These are phyloP conservation scores for Aplocera efformata DNA, from an alignment of 2,888 invertebrate species.

Conservation along the genomic window DNA sequence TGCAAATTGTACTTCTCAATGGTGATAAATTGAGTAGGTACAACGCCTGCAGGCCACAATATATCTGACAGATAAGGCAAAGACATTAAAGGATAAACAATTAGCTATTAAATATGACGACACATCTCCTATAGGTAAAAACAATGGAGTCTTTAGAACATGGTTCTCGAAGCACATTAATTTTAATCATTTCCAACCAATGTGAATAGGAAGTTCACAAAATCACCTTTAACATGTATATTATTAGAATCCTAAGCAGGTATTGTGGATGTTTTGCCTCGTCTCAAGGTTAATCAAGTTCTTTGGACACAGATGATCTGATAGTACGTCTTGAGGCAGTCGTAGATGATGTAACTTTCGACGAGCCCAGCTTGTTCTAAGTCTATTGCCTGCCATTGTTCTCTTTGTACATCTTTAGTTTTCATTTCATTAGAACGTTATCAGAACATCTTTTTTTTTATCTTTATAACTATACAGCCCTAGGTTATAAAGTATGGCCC, in stretches of 20 bases:
- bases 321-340: constrained; percentile 1
- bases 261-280: constrained; percentile 1
- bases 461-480: neutral
- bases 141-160: neutral
- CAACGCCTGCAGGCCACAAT: too few relatives aligned
- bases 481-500: neutral
- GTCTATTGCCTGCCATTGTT: constrained; percentile 20
- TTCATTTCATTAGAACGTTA: constrained; percentile 24
- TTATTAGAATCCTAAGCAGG: constrained; percentile 9
- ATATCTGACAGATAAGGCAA: too few relatives aligned
- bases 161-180: constrained; percentile 2
- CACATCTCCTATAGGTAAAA: neutral
- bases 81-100: too few relatives aligned
- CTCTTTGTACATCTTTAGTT: constrained; percentile 24
- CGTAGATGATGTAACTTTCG: too few relatives aligned
- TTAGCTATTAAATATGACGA: too few relatives aligned
- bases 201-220: constrained; percentile 15
- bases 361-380: neutral
- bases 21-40: too few relatives aligned
- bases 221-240: constrained; percentile 13
- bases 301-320: neutral
- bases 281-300: constrained; percentile 2
- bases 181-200: constrained; percentile 12
- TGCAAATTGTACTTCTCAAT: too few relatives aligned
- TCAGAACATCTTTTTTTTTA: constrained; percentile 10